phyloP scores from a whole-genome alignment of 2,888 invertebrate species.

The Nomada hirtipes region DNA sequence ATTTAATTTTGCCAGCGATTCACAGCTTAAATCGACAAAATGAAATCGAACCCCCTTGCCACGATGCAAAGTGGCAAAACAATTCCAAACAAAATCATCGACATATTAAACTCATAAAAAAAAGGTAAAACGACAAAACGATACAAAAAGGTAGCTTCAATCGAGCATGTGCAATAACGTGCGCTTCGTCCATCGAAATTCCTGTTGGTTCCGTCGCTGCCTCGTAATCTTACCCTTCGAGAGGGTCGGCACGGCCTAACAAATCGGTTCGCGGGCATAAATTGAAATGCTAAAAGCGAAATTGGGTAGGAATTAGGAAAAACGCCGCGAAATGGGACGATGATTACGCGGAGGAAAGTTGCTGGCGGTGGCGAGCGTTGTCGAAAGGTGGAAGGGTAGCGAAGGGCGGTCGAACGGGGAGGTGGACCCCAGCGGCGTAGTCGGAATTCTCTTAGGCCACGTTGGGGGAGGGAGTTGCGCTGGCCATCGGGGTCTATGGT shows the following conservation, averaged over 20 bases:
- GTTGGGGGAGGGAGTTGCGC: slow-evolving; percentile 37
- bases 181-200: slow-evolving; percentile 24
- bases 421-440: slow-evolving; percentile 53
- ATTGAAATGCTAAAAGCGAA: slow-evolving; percentile 83
- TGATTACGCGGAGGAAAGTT: slow-evolving; percentile 68
- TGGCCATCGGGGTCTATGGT: slow-evolving; percentile 63
- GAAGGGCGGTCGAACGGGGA: slow-evolving; percentile 44
- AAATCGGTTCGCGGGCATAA: slow-evolving; percentile 79
- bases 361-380: slow-evolving; percentile 29
- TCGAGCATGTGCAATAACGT: background rate
- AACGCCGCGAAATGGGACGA: slow-evolving; percentile 76
- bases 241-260: slow-evolving; percentile 66
- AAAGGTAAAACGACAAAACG: no score
- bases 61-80: no score
- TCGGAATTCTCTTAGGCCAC: slow-evolving; percentile 61
- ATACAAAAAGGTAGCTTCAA: background rate
- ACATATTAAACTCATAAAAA: background rate
- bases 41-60: no score
- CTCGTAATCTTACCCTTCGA: slow-evolving; percentile 52
- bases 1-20: no score
- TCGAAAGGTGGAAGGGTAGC: slow-evolving; percentile 26
- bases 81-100: no score
- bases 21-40: no score
- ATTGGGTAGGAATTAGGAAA: slow-evolving; percentile 82
- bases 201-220: background rate